Conservation (phyloP, 2,113 vertebrate species). For the Hirundichthys speculiger region DNA sequence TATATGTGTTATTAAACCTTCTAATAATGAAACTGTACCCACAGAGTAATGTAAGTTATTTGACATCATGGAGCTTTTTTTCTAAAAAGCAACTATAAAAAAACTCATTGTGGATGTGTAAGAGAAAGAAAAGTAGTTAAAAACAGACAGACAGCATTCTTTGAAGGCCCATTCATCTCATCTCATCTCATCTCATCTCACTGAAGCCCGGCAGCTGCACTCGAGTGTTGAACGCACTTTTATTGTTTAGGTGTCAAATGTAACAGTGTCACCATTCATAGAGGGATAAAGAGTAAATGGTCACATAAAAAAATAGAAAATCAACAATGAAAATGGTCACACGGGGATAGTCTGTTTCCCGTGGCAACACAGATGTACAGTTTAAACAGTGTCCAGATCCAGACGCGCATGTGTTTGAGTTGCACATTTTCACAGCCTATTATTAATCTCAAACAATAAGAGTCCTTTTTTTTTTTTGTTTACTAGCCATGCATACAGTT, state of each 20-base stretch:
- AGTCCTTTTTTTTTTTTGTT: constrained; percentile 65
- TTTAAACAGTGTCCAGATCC: constrained; percentile 70
- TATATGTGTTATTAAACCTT: no score
- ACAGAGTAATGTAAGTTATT: no score
- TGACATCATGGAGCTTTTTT: no score
- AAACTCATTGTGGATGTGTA: background rate
- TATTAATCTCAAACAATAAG: constrained; percentile 60
- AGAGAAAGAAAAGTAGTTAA: background rate
- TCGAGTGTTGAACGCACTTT: constrained; percentile 79
- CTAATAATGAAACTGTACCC: no score
- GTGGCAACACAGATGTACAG: constrained; percentile 67
- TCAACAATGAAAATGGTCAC: constrained; percentile 79
- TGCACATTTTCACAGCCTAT: constrained; percentile 72
- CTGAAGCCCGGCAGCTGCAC: constrained; percentile 16
- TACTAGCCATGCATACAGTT: constrained; percentile 75
- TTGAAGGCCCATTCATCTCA: constrained; percentile 9
- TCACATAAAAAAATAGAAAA: constrained; percentile 85
- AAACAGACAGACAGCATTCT: background rate
- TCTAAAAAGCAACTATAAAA: no score
- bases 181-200: constrained; percentile 30
- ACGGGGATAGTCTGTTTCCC: constrained; percentile 61
- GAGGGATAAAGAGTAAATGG: constrained; percentile 76
- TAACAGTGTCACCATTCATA: constrained; percentile 80
- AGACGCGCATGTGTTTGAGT: constrained; percentile 70
- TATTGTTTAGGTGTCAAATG: constrained; percentile 82